A percentile compares a stretch with the other conserved stretches of the same genome.
Conservation (phyloP, 2,888 invertebrate species). For the Zaprionus bogoriensis region DNA sequence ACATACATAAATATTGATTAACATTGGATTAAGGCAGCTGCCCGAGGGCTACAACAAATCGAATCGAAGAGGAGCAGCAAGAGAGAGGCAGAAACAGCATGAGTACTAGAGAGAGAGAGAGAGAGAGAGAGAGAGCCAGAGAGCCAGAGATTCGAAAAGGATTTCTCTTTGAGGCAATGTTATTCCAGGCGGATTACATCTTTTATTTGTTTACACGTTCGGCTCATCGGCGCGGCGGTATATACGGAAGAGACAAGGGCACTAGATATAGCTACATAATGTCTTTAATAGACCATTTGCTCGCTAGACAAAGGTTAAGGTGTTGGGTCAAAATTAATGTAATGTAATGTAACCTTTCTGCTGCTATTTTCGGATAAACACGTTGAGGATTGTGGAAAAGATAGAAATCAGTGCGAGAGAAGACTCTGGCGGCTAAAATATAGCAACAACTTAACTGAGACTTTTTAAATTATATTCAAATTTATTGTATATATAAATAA, state of each 20-base stretch:
- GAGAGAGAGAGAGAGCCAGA: neutral
- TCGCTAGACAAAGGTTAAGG: neutral
- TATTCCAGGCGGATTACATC: neutral
- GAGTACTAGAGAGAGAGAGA: too few relatives aligned
- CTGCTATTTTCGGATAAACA: too few relatives aligned
- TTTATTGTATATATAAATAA: neutral
- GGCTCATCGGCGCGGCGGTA: neutral
- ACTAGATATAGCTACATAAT: neutral
- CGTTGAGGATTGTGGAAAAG: too few relatives aligned
- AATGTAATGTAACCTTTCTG: neutral
- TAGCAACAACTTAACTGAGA: neutral
- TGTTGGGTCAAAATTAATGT: neutral
- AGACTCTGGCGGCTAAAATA: too few relatives aligned
- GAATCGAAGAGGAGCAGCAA: neutral
- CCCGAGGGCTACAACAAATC: neutral
- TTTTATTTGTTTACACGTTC: constrained; percentile 20
- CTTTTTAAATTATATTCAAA: neutral
- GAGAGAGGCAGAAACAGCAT: too few relatives aligned
- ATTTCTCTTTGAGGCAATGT: neutral
- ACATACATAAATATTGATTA: constrained; percentile 27
- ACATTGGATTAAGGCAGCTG: constrained; percentile 28
- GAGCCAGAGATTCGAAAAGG: neutral
- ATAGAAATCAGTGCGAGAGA: too few relatives aligned
- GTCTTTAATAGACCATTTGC: neutral
- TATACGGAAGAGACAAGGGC: neutral